These are phyloP conservation scores for Zygothrica quintamaculata DNA, from an alignment of 2,888 invertebrate species.

Conservation along the genomic window DNA sequence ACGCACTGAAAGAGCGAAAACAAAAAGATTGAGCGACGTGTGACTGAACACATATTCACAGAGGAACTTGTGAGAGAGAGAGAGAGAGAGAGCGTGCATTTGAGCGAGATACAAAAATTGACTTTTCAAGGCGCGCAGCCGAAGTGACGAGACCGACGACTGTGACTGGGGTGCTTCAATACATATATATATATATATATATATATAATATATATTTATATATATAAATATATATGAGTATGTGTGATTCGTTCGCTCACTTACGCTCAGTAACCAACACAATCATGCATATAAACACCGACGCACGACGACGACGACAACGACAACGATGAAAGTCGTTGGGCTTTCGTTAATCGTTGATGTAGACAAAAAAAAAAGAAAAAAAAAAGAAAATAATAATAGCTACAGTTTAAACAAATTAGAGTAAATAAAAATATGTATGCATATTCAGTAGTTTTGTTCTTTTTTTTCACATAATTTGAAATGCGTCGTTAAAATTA, in stretches of 20 bases:
- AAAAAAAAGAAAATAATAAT: constrained; percentile 33
- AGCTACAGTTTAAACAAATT: constrained; percentile 58
- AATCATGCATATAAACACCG: constrained; percentile 54
- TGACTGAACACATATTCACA: too few relatives aligned
- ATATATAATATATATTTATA: too few relatives aligned
- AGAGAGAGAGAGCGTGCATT: constrained; percentile 28
- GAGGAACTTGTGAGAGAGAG: too few relatives aligned
- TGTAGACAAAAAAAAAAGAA: constrained; percentile 76
- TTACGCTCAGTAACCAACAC: constrained; percentile 25
- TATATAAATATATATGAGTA: constrained; percentile 25
- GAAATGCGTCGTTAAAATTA: constrained; percentile 36
- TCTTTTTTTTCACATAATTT: constrained; percentile 14
- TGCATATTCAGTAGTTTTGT: constrained; percentile 29
- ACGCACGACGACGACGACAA: constrained; percentile 59
- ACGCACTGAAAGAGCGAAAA: constrained; percentile 32
- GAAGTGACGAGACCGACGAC: constrained; percentile 48
- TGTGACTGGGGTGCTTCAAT: constrained; percentile 46
- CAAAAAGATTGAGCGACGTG: too few relatives aligned
- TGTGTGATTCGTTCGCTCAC: constrained; percentile 21
- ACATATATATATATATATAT: constrained; percentile 17
- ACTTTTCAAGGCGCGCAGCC: constrained; percentile 72
- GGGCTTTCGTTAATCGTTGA: constrained; percentile 82
- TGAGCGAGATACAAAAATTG: constrained; percentile 59
- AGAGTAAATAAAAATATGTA: constrained; percentile 41
- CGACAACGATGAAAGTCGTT: constrained; percentile 79